Evolutionary conservation across 2,113 vertebrate species (phyloP), one percentile per base, ranked within the genome.

Genomic region (Osmerus mordax): DNA sequence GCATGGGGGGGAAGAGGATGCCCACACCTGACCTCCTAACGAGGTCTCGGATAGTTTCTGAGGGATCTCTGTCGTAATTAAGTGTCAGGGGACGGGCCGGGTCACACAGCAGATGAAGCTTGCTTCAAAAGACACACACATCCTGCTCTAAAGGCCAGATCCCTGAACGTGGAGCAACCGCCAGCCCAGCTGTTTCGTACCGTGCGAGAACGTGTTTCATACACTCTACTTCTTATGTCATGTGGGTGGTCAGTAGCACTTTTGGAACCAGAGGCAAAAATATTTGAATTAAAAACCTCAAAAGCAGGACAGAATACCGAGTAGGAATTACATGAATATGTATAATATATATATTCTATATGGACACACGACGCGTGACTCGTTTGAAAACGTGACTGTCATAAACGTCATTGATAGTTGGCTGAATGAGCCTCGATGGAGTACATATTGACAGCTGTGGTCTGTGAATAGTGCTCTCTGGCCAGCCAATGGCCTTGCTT

Each of bases 31-130:
- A 72, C 76, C 77, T 67, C 41, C 64, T 28, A 62, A 52, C 74
- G 65, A 76, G 69, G 74, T 60, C 71, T 78, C 69, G 73, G 51
- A 76, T 66, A 69, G 61, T 71, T 68, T 28, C 29, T 71, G 74
- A 69, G 19, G 67, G 67, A 70, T 74, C 69, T 72, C 71, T 61
- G 52, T 67, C 75, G 74, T 72, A 72, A 83, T 77, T 69, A 77
- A 77, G 58, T 69, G 56, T 74, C 65, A n/a, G 47, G 68, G 68
- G 72, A 63, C 21, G 55, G 53, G 41, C 41, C 23, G 68, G 81
- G 74, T 79, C 81, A 82, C 62, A 73, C 60, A 69, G 69, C 77
- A 73, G 69, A 73, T 74, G 76, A 82, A 47, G 63, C 67, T 67
- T 25, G 21, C 54, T 70, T 75, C 73, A 78, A 71, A 81, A 72